phyloP scores from a whole-genome alignment of 2,888 invertebrate genomes.

The Eugnorisma glareosa region DNA sequence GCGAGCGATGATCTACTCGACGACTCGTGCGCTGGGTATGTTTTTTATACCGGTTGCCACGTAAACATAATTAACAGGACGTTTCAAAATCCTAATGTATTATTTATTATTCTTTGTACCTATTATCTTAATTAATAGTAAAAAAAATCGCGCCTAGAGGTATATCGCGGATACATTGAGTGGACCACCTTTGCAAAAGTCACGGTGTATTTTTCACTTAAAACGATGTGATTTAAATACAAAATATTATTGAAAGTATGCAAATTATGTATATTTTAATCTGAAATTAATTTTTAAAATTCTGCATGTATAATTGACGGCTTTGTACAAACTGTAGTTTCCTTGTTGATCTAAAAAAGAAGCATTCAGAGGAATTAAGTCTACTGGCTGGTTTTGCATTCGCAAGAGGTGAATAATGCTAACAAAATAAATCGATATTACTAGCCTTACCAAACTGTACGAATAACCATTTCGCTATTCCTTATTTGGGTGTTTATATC shows the following conservation, averaged over 20 bases:
- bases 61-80: too few species aligned
- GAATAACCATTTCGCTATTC: not conserved
- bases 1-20: too few species aligned
- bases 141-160: too few species aligned
- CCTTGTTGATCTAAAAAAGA: not conserved
- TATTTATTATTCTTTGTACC: too few species aligned
- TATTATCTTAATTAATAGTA: too few species aligned
- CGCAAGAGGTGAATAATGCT: not conserved
- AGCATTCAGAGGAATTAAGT: not conserved
- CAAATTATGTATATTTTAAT: not conserved
- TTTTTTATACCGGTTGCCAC: too few species aligned
- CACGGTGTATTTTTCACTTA: not conserved
- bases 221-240: not conserved
- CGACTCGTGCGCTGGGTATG: too few species aligned
- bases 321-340: not conserved
- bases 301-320: not conserved
- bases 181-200: too few species aligned
- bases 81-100: too few species aligned
- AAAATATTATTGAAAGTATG: not conserved
- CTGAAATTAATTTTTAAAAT: not conserved
- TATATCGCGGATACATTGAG: too few species aligned
- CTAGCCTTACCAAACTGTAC: not conserved
- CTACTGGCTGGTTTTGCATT: not conserved
- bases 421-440: not conserved
- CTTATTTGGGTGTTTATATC: not conserved